Evolutionary conservation across 2,797 vertebrate species (phyloP).

Genomic region (Eulemur mongoz): DNA sequence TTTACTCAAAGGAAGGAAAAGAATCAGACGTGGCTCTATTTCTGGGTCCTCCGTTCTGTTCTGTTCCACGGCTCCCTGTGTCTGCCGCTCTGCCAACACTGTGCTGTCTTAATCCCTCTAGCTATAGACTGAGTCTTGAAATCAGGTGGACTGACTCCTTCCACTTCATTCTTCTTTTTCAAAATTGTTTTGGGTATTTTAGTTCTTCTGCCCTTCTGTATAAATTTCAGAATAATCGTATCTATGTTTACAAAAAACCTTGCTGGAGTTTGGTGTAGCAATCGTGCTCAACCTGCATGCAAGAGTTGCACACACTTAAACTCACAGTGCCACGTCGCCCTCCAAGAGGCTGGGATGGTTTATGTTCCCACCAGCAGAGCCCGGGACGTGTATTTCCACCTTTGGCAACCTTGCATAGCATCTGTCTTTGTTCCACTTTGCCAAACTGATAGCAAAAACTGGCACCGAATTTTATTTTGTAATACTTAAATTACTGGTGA

Average conservation of each 20-base stretch:
- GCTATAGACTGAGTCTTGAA: not conserved
- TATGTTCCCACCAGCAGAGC: not conserved
- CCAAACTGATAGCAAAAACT: not conserved
- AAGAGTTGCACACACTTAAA: not conserved
- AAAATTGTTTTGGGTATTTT: not conserved
- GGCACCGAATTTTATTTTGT: not conserved
- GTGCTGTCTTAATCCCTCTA: not conserved
- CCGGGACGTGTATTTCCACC: not conserved
- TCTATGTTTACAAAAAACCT: not conserved
- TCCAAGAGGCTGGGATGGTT: not conserved
- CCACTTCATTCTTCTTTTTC: not conserved
- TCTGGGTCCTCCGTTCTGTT: not conserved
- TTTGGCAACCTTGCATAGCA: not conserved
- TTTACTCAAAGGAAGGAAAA: not conserved
- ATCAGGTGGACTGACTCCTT: not conserved
- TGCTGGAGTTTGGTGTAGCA: not conserved
- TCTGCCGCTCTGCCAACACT: not conserved
- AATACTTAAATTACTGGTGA: not conserved
- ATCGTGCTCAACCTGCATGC: accelerated
- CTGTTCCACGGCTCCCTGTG: not conserved
- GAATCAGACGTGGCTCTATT: not conserved
- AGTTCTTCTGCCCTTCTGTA: not conserved
- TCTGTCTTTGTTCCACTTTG: not conserved
- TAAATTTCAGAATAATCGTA: not conserved
- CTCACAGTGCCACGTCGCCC: not conserved